Evolutionary conservation across 2,113 vertebrate genomes (phyloP), one percentile per base, ranked within the genome.

Genomic region (Neodon shergylaensis): DNA sequence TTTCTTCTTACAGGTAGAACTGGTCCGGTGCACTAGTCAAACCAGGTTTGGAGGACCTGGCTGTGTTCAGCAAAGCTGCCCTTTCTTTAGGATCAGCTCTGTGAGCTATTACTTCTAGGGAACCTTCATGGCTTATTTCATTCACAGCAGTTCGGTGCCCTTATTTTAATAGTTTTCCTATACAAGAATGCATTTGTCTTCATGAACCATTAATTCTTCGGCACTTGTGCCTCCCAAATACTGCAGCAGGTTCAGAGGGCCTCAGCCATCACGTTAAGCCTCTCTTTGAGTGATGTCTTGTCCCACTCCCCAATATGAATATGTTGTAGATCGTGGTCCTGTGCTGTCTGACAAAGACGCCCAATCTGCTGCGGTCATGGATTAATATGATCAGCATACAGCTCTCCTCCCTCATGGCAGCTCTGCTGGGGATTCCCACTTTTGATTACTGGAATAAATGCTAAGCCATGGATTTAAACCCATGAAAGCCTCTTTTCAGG

Each of bases 361-460:
- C 86, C 16, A 16, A 72, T 91, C 91, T 95, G 88, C 85, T 73
- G 74, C 87, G 92, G 96, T 97, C 96, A 90, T 52, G 95, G 77
- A 97, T 95, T 96, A 96, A 91, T 88, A 90, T 95, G 96, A 93
- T 97, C 93, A 96, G 89, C 78, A 44, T 76, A 58, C 33, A 79
- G 84, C 52, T 92, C 21, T 96, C 47, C 63, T 97, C 68, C 52
- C 90, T 92, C 92, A 2, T 28, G 73, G 92, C 94, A 86, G 11
- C 47, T 94, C 72, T 88, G 82, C 24, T n/a, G 93, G 91, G 94
- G 92, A 96, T 96, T 96, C 81, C 81, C 63, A 58, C 42, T 42
- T 91, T 95, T 82, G 77, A 92, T 95, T 96, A 61, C 68, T 94
- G 82, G 92, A 96, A 86, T 96, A 94, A 96, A 95, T 85, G 95